A percentile compares a stretch with the other conserved stretches of the same genome.
phyloP scores from a whole-genome alignment of 2,113 vertebrate genomes.

The Suricata suricatta region DNA sequence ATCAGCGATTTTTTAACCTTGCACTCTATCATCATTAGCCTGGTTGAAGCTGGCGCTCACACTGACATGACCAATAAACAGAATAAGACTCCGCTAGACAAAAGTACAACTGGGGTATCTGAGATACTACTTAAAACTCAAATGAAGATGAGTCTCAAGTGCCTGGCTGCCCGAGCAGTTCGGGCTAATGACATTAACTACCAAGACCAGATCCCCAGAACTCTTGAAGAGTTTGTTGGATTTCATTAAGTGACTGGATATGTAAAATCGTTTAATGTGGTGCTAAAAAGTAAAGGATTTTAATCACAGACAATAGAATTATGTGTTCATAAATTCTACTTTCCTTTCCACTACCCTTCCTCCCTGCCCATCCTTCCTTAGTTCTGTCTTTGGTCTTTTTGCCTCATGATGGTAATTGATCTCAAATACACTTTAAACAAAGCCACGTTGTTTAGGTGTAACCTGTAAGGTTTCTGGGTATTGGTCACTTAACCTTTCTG shows the following conservation, averaged over 20 bases:
- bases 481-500: slow-evolving; percentile 54
- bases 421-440: slow-evolving; percentile 58
- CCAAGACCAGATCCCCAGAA: slow-evolving; percentile 97
- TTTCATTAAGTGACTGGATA: slow-evolving; percentile 89
- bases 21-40: slow-evolving; percentile 97
- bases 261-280: slow-evolving; percentile 74
- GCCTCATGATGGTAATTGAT: slow-evolving; percentile 42
- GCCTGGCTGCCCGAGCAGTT: slow-evolving; percentile 97
- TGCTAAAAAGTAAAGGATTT: slow-evolving; percentile 81
- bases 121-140: slow-evolving; percentile 99
- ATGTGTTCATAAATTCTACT: slow-evolving; percentile 49
- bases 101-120: slow-evolving; percentile 96
- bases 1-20: slow-evolving; percentile 99
- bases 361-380: slow-evolving; percentile 64
- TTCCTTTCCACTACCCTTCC: slow-evolving; percentile 59
- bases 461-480: slow-evolving; percentile 49
- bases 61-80: slow-evolving; percentile 98
- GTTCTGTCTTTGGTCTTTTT: slow-evolving; percentile 49
- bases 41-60: slow-evolving; percentile 97
- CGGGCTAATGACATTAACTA: slow-evolving; percentile 94
- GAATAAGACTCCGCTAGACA: slow-evolving; percentile 97
- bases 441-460: slow-evolving; percentile 57
- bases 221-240: slow-evolving; percentile 97
- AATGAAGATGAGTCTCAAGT: slow-evolving; percentile 99
- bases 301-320: slow-evolving; percentile 78